A percentile compares a stretch with the other conserved stretches of the same genome.
These are phyloP conservation scores for Clarias platycephalus DNA, from an alignment of 2,797 vertebrate species.

Conservation along the genomic window DNA sequence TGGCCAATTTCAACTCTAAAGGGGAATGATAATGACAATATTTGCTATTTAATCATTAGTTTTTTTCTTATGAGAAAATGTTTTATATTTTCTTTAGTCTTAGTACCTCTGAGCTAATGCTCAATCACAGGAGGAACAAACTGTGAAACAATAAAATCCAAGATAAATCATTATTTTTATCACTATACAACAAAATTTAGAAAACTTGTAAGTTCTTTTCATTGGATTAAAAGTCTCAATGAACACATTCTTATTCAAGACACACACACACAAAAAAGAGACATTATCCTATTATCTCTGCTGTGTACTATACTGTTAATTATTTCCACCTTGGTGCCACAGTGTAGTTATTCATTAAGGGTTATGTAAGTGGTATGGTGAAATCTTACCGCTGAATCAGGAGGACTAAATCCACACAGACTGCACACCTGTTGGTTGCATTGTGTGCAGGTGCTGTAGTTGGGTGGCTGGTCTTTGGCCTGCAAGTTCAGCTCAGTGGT, in stretches of 20 bases:
- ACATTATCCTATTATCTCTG: not conserved
- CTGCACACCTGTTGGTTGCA: slow-evolving; percentile 94
- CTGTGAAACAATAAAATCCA: not conserved
- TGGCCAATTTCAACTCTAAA: slow-evolving; percentile 60
- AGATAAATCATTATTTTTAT: not conserved
- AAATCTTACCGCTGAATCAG: slow-evolving; percentile 77
- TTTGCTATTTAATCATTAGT: too few species aligned
- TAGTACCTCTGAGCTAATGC: not conserved
- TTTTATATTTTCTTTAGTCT: not conserved
- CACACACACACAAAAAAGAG: too few species aligned
- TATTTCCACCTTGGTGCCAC: not conserved
- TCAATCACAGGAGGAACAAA: not conserved
- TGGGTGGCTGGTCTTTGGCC: slow-evolving; percentile 82
- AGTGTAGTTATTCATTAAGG: slow-evolving; percentile 2
- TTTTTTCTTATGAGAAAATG: not conserved
- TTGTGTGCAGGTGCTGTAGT: slow-evolving; percentile 91
- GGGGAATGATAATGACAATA: slow-evolving; percentile 45
- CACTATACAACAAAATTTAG: not conserved
- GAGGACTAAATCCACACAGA: slow-evolving; percentile 95
- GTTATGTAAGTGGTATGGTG: not conserved
- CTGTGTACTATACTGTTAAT: not conserved
- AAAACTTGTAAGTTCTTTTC: not conserved
- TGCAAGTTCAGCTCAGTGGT: slow-evolving; percentile 85
- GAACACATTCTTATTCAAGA: not conserved
- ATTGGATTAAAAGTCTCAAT: not conserved